Conservation (phyloP, 2,797 vertebrate species). For the Hippopotamyrus pictus region DNA sequence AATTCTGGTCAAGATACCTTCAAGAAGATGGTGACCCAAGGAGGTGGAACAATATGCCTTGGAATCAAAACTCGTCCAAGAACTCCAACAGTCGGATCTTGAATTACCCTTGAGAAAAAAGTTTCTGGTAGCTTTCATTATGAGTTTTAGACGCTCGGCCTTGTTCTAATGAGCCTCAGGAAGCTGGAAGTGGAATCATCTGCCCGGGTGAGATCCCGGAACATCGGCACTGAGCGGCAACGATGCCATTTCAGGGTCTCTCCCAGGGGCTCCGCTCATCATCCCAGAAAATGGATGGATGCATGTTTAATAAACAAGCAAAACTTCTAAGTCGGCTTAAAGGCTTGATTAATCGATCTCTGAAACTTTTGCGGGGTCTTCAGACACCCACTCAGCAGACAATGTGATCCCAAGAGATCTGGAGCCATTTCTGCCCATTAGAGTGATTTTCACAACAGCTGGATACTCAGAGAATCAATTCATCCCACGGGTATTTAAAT, state of each 20-base stretch:
- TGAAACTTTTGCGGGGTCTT: neutral
- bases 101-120: neutral
- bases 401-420: neutral
- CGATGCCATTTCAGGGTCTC: neutral
- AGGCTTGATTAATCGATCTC: neutral
- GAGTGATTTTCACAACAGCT: neutral
- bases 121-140: neutral
- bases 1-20: neutral
- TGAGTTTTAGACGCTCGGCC: neutral
- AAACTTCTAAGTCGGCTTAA: neutral
- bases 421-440: neutral
- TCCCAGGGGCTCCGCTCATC: neutral
- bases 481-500: neutral
- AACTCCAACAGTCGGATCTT: neutral
- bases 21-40: neutral
- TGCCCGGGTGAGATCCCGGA: neutral
- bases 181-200: neutral
- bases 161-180: neutral
- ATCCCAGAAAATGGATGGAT: neutral
- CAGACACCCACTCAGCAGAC: neutral
- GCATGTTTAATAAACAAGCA: neutral
- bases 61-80: neutral
- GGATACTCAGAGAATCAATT: neutral
- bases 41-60: neutral
- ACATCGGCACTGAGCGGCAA: neutral